Evolutionary conservation across 37 sponge, comb jelly and placozoan species (phyloP).

Genomic region (Amphimedon queenslandica): DNA sequence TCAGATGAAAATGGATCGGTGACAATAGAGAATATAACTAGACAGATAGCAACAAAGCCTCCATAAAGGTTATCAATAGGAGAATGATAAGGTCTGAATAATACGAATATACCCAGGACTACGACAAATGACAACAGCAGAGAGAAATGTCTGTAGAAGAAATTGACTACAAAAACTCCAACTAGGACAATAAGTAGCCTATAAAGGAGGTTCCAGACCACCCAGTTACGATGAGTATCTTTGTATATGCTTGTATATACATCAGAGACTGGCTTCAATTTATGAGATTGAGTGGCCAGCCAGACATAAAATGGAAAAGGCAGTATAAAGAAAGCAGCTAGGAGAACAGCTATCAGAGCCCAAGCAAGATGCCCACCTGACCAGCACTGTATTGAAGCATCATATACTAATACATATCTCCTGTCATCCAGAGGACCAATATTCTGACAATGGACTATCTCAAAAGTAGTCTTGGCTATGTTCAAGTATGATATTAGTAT

Average conservation of each 20-base stretch:
- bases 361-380: constrained; percentile 40
- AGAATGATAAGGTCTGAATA: no score
- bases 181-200: constrained; percentile 48
- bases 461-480: constrained; percentile 48
- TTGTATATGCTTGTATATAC: no score
- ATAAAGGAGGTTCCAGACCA: constrained; percentile 15
- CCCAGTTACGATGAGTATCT: no score
- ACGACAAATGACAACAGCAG: constrained; percentile 4
- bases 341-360: constrained; percentile 37
- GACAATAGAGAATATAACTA: background rate
- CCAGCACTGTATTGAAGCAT: constrained; percentile 48
- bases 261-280: no score
- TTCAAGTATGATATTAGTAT: constrained; percentile 59
- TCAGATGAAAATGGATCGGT: no score
- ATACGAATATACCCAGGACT: background rate
- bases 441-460: constrained; percentile 34
- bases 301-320: constrained; percentile 42
- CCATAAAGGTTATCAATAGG: no score
- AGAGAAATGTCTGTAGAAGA: no score
- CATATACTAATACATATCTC: constrained; percentile 30
- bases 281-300: no score
- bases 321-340: no score
- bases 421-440: constrained; percentile 19
- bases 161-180: constrained; percentile 61
- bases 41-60: no score